Percentiles rank a stretch among this genome's conserved stretches.
Evolutionary conservation across 1,140 invertebrate species (phyloP).

Genomic region (Pinna nobilis): DNA sequence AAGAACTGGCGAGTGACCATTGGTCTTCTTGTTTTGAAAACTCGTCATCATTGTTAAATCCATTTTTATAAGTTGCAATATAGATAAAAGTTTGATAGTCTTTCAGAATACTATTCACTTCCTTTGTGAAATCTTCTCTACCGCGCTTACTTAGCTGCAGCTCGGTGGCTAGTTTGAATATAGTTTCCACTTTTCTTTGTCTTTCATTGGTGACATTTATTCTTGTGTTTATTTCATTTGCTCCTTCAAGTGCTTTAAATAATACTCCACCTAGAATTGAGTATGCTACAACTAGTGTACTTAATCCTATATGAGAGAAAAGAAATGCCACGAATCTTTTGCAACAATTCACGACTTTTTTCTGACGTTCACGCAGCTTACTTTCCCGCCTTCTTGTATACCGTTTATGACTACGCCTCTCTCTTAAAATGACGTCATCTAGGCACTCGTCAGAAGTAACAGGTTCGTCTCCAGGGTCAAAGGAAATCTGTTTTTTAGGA

Average conservation of each 20-base stretch:
- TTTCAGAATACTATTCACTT: constrained; percentile 48
- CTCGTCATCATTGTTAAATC: constrained; percentile 50
- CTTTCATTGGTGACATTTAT: constrained; percentile 36
- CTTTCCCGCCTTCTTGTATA: constrained; percentile 47
- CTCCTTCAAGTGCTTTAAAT: constrained; percentile 87
- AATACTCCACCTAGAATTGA: constrained; percentile 94
- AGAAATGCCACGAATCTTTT: constrained; percentile 74
- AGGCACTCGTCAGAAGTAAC: constrained; percentile 31
- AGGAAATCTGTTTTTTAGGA: constrained; percentile 35
- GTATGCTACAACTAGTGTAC: constrained; percentile 95
- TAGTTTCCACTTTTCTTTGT: constrained; percentile 19
- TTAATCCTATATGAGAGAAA: constrained; percentile 90
- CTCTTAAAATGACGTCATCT: constrained; percentile 34
- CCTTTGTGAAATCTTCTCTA: constrained; percentile 30
- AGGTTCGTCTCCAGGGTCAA: constrained; percentile 30
- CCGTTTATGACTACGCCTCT: constrained; percentile 26
- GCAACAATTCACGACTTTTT: constrained; percentile 57
- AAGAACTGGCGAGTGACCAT: constrained; percentile 89
- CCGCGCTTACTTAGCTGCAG: constrained; percentile 21
- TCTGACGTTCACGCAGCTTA: constrained; percentile 48
- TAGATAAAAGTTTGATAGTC: constrained; percentile 56
- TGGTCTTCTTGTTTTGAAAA: constrained; percentile 43
- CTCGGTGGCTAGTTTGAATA: constrained; percentile 40
- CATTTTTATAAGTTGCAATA: constrained; percentile 49
- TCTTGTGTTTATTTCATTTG: constrained; percentile 44